Conservation (phyloP, 2,113 vertebrate species). For the Xiphophorus maculatus region DNA sequence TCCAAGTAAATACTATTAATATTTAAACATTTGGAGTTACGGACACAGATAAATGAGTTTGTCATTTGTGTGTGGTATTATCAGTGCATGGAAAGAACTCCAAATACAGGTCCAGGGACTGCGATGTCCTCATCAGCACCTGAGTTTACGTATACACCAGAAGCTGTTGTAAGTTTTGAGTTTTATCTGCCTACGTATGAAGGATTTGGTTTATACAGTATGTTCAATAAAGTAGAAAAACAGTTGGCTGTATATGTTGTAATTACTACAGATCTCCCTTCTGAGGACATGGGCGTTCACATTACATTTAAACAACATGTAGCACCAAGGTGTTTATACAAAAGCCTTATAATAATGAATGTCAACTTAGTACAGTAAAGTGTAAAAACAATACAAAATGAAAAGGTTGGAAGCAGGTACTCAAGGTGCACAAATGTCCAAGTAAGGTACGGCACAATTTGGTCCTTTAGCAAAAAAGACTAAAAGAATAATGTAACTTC, state of each 20-base stretch:
- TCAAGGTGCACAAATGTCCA: slow-evolving; percentile 76
- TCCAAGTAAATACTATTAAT: slow-evolving; percentile 82
- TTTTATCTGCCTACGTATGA: slow-evolving; percentile 67
- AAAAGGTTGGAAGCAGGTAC: slow-evolving; percentile 68
- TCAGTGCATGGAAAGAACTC: slow-evolving; percentile 91
- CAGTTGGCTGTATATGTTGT: slow-evolving; percentile 75
- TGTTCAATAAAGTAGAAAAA: slow-evolving; percentile 73
- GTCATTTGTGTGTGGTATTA: slow-evolving; percentile 84
- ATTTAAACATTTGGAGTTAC: slow-evolving; percentile 84
- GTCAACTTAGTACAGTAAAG: slow-evolving; percentile 86
- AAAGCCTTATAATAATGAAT: slow-evolving; percentile 83
- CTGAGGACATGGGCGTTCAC: slow-evolving; percentile 91
- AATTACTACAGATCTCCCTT: slow-evolving; percentile 80
- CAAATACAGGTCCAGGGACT: slow-evolving; percentile 80
- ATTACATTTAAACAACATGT: slow-evolving; percentile 88
- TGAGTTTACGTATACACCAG: slow-evolving; percentile 81
- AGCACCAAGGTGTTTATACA: slow-evolving; percentile 94
- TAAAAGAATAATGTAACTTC: slow-evolving; percentile 70
- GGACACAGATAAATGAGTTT: slow-evolving; percentile 83
- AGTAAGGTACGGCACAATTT: slow-evolving; percentile 71
- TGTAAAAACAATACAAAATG: slow-evolving; percentile 58
- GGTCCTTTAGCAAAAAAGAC: slow-evolving; percentile 66
- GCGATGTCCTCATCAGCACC: slow-evolving; percentile 85
- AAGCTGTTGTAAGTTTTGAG: slow-evolving; percentile 68
- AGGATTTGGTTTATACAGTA: slow-evolving; percentile 75